These are phyloP conservation scores for Hyperopisus bebe DNA, from an alignment of 2,113 vertebrate genomes.

Conservation along the genomic window DNA sequence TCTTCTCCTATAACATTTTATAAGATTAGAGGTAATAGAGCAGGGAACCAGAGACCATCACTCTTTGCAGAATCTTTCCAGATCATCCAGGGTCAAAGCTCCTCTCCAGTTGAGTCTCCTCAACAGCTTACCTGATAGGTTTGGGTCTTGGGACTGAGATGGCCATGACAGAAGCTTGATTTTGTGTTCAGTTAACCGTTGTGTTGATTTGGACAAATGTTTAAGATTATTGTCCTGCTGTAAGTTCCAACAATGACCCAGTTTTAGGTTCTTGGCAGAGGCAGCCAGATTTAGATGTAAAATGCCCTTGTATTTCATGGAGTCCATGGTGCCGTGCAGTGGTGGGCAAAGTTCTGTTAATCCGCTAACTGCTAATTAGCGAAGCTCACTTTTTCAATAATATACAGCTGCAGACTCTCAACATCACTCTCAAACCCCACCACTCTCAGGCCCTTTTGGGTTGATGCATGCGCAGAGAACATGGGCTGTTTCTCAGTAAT, in stretches of 20 bases:
- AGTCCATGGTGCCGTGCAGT: background rate
- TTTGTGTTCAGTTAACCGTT: background rate
- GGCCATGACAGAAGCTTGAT: background rate
- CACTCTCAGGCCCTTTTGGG: no score
- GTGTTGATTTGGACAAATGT: background rate
- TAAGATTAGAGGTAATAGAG: background rate
- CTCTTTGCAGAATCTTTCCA: background rate
- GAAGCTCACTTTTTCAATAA: no score
- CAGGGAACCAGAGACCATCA: background rate
- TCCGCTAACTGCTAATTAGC: no score
- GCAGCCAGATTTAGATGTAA: background rate
- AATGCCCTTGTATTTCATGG: no score
- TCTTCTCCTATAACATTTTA: background rate
- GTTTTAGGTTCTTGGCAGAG: background rate
- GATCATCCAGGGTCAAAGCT: background rate
- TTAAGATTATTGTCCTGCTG: background rate
- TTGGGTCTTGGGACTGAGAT: background rate
- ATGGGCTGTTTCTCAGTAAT: no score
- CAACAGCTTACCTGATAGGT: background rate
- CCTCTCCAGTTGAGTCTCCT: background rate
- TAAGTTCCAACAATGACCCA: background rate
- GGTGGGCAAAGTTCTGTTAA: background rate
- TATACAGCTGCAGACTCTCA: no score
- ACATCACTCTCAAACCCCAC: no score
- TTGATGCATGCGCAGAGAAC: no score